A percentile compares a stretch with the other conserved stretches of the same genome.
Conservation (phyloP, 2,797 vertebrate genomes). For the Anisognathus igniventris region DNA sequence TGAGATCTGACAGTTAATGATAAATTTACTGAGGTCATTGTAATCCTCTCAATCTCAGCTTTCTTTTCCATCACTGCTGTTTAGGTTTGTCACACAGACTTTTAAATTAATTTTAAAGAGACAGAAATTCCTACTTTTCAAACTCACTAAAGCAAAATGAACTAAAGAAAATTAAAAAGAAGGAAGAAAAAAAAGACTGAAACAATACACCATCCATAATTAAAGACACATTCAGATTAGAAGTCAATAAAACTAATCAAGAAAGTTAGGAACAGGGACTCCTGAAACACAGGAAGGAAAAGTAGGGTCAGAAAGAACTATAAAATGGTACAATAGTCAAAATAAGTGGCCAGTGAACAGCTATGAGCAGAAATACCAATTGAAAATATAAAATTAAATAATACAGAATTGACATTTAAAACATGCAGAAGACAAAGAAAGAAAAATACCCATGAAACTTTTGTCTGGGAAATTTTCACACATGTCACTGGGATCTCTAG, state of each 20-base stretch:
- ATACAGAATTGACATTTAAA: neutral
- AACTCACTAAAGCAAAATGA: neutral
- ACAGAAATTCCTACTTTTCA: neutral
- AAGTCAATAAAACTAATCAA: neutral
- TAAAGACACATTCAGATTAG: neutral
- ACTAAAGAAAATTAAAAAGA: neutral
- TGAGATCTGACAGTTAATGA: neutral
- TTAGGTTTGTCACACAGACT: neutral
- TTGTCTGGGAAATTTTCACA: neutral
- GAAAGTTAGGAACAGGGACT: neutral
- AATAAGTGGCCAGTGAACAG: neutral
- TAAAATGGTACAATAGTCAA: neutral
- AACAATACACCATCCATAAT: neutral
- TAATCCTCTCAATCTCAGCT: neutral
- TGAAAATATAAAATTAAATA: neutral
- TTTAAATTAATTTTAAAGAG: neutral
- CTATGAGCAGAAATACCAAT: neutral
- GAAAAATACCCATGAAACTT: neutral
- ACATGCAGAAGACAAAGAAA: neutral
- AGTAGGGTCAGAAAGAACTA: neutral
- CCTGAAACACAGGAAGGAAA: neutral
- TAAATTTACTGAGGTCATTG: neutral
- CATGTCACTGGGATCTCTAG: neutral
- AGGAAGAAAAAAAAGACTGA: neutral
- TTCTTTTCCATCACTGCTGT: neutral